Base-by-base conservation (phyloP, 2,888 invertebrate species). In the Cetonia aurata region DNA sequence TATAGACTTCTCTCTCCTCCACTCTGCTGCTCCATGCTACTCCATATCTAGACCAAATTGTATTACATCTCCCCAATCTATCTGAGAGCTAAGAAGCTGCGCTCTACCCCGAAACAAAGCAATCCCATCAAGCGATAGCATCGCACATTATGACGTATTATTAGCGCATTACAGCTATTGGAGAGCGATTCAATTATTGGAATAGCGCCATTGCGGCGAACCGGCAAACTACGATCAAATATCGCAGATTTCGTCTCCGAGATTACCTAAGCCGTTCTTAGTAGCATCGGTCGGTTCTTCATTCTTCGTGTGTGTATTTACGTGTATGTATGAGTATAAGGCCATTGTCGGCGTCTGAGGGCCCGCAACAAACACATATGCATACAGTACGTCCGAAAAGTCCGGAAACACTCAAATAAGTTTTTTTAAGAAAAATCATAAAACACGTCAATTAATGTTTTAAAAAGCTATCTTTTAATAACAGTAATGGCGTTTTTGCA, bases 131-230 rank as follows among this genome's bases (percentile, higher is more conserved):
- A 79, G 80, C 82, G 84, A 84, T 84, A 85, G 80, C 81, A 84
- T 84, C 84, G 82, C 83, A 83, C 83, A 84, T 84, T 85, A 85
- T 85, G 85, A 85, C 84, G 83, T 84, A 85, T 84, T 84, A 85
- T 85, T 85, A 85, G 85, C 84, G 85, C 84, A 85, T 85, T 85
- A 85, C 83, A 81, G 84, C 84, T 84, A 85, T 85, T 83, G 84
- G 84, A 84, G 84, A 83, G 83, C 84, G 83, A 85, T 85, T 85
- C 85, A 85, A 85, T 85, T 85, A 85, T 85, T 83, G 85, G 84
- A 85, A 84, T 83, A 82, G 84, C 83, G 82, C 82, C 82, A 80
- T 81, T 82, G 83, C 81, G 83, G 83, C 81, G 79, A 79, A 79
- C 80, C 80, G 79, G 80, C 79, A 79, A 81, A 81, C 81, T 80